Evolutionary conservation across 1,140 invertebrate genomes (phyloP), one percentile per base, ranked within the genome.

Genomic region (Aporrectodea caliginosa): DNA sequence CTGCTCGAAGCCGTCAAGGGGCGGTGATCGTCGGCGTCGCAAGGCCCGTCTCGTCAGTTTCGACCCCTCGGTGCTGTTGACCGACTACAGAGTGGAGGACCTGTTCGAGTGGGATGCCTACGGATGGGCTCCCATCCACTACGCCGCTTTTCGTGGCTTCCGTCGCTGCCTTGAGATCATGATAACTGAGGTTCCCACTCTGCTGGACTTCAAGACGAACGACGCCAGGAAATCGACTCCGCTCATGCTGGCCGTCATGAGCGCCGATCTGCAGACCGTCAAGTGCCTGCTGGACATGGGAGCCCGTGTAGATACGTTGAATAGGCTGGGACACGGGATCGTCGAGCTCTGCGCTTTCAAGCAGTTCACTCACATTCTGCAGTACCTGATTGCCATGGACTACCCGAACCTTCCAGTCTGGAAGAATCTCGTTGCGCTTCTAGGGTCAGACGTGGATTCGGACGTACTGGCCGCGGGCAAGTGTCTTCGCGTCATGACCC

Each of bases 341-440:
- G 83, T 88, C 68, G 87, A 88, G 78, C 83, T 88, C 22, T 85
- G 84, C 80, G 84, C 85, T 29, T 79, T 85, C 69, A 85, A 87
- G 43, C 82, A 84, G 30, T 85, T 78, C 79, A 84, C 85, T 35
- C 78, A 82, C 31, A 68, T 88, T 16, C 82, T 88, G 0, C 79
- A 85, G 69, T 86, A 83, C 81, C 86, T 88, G 74, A 83, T 87
- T 2, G 81, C 84, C 27, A 71, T 82, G 30, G 81, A 85, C 75
- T 71, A 84, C 75, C 81, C 82, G 0, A 81, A 84, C 68, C 82
- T 88, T 33, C 85, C 86, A n/a, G 87, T 88, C 0, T 88, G 86
- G 86, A 86, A 86, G 75, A 84, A 85, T 77, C 80, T 88, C 71
- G 78, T 88, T 16, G 2, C 29, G 43, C 86, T 85, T 82, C 34